Percentiles rank a stretch among this genome's conserved stretches.
phyloP scores from a whole-genome alignment of 1,140 invertebrate genomes.

The Brachionus koreanus region DNA sequence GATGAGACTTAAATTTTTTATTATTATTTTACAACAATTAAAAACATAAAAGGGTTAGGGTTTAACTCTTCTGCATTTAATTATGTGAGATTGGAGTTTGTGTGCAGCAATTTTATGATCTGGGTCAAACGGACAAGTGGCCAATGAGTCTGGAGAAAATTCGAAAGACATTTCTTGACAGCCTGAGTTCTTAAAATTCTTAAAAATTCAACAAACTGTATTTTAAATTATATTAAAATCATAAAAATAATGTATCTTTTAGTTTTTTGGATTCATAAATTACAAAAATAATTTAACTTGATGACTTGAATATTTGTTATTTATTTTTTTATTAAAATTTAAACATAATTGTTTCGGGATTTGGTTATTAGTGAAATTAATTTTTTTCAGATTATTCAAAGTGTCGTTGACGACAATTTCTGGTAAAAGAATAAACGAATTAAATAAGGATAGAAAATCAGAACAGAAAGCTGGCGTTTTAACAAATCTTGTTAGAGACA shows the following conservation, averaged over 20 bases:
- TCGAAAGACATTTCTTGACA: background rate
- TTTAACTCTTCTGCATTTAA: slow-evolving; percentile 14
- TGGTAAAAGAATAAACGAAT: too few relatives aligned
- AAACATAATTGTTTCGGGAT: background rate
- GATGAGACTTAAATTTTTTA: background rate
- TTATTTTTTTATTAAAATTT: background rate
- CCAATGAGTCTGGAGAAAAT: background rate
- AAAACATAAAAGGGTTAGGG: too few relatives aligned
- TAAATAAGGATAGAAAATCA: too few relatives aligned
- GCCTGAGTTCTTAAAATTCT: background rate
- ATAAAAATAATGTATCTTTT: background rate
- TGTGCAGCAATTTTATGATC: background rate
- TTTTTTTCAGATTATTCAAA: too few relatives aligned
- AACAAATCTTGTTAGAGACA: too few relatives aligned
- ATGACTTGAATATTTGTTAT: background rate
- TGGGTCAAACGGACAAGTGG: slow-evolving; percentile 4
- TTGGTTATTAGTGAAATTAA: too few relatives aligned
- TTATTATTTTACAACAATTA: background rate
- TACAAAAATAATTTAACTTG: background rate
- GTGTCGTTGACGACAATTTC: too few relatives aligned
- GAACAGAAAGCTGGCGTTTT: too few relatives aligned
- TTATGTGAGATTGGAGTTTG: background rate
- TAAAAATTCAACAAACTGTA: background rate
- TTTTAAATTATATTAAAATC: background rate
- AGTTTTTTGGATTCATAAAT: background rate